Conservation (phyloP, 1,140 invertebrate species). For the Goniozus legneri region DNA sequence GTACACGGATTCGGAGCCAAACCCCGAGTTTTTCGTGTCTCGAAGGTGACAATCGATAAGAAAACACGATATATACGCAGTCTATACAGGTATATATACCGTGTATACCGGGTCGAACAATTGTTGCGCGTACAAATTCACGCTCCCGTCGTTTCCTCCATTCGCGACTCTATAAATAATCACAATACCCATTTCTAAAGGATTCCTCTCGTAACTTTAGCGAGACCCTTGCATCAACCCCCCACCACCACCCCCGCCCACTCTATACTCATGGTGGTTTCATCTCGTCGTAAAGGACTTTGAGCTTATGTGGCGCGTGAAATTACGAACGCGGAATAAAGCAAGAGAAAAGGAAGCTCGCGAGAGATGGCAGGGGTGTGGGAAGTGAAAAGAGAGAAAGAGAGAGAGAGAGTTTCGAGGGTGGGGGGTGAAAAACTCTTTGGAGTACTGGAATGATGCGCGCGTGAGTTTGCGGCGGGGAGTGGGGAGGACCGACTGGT, state of each 20-base stretch:
- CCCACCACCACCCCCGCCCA: neutral
- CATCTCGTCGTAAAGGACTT: conserved; percentile 29
- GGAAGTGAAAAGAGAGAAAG: too few relatives aligned
- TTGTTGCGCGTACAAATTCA: too few relatives aligned
- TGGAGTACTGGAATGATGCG: conserved; percentile 34
- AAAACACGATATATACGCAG: too few relatives aligned
- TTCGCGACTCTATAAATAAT: too few relatives aligned
- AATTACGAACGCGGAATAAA: conserved; percentile 29
- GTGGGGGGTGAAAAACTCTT: conserved; percentile 33
- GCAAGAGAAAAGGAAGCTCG: conserved; percentile 9
- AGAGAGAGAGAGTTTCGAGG: too few relatives aligned
- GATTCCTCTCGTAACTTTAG: neutral
- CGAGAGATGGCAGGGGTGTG: conserved; percentile 2
- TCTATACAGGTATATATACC: too few relatives aligned
- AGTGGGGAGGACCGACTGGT: conserved; percentile 15
- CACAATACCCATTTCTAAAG: too few relatives aligned
- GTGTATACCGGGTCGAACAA: too few relatives aligned
- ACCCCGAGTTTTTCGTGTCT: too few relatives aligned
- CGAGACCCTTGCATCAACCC: neutral
- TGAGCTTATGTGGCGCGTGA: conserved; percentile 39
- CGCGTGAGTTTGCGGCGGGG: conserved; percentile 23
- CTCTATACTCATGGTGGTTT: conserved; percentile 17
- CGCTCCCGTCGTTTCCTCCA: too few relatives aligned
- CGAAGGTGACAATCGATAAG: too few relatives aligned
- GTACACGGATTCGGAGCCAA: too few relatives aligned